Conservation (phyloP, 1,140 invertebrate species). For the Heliconius hewitsoni region DNA sequence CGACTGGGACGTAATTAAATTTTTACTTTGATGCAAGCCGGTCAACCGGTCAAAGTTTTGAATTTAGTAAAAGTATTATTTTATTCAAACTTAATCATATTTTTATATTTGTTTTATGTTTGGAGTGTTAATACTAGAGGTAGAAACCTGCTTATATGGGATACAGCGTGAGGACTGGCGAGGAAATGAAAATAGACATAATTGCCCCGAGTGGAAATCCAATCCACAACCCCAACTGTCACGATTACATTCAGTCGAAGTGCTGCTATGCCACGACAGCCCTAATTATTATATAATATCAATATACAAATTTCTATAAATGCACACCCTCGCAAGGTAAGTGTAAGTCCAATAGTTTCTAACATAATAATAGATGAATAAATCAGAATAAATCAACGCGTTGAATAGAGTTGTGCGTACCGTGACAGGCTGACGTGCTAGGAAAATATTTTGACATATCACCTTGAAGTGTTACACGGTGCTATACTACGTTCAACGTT, state of each 20-base stretch:
- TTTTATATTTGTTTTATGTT: no score
- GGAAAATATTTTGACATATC: slow-evolving; percentile 52
- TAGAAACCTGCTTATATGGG: no score
- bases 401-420: slow-evolving; percentile 31
- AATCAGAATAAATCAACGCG: slow-evolving; percentile 26
- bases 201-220: no score
- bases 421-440: slow-evolving; percentile 31
- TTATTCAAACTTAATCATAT: neutral
- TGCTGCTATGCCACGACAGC: no score
- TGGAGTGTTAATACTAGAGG: no score
- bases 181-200: no score
- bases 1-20: slow-evolving; percentile 19
- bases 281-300: no score
- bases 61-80: slow-evolving; percentile 10
- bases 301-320: neutral
- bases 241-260: no score
- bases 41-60: slow-evolving; percentile 7
- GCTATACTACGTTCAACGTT: slow-evolving; percentile 16
- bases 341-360: neutral
- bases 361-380: slow-evolving; percentile 7
- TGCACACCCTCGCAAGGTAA: neutral
- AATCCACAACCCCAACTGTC: no score
- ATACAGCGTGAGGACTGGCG: no score
- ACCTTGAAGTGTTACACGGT: slow-evolving; percentile 48
- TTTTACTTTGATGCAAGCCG: slow-evolving; percentile 24